Evolutionary conservation across 2,113 vertebrate species (phyloP), one percentile per base, ranked within the genome.

Genomic region (Andinoacara biseriatus): DNA sequence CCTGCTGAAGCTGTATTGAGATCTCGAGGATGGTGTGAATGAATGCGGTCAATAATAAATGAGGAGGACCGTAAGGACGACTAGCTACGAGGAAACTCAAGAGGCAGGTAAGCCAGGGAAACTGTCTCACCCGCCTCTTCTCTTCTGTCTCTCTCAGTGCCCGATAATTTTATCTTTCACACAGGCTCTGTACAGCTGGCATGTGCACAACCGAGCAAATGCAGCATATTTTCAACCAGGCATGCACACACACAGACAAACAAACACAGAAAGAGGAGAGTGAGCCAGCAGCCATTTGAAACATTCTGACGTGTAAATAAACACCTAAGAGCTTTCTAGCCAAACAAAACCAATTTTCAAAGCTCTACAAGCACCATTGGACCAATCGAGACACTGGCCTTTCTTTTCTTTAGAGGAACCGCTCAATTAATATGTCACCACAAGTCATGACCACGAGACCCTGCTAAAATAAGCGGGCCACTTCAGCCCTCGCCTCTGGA

Each of bases 21-120:
- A 90, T 93, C 91, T 91, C 83, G 91, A 90, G 84, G 89, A 84
- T 90, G 84, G 63, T 83, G 84, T 89, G 92, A 94, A 95, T 95
- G 92, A 94, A 94, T 72, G 88, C 79, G 84, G 90, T 96, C 94
- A 96, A 95, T 96, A 96, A 96, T 96, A 94, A 92, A 96, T 94
- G 95, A 95, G 84, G 93, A 91, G 58, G 92, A 94, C 89, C 83
- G 89, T 92, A 87, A 94, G 93, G 92, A 95, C 90, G 89, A 92
- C 94, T 93, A 87, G 90, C 95, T 93, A 82, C 81, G 1, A 87
- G 82, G 93, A 94, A 78, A 93, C 91, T 93, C 92, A 94, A 94
- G 92, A 94, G 91, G 88, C 78, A 62, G 78, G 49, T 4, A 67
- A 84, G 6, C 61, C n/a, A 31, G 11, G 18, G 29, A 69, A 72